Evolutionary conservation across 92 coral and sea anemone genomes (phyloP).

Genomic region (Parazoanthus swiftii): DNA sequence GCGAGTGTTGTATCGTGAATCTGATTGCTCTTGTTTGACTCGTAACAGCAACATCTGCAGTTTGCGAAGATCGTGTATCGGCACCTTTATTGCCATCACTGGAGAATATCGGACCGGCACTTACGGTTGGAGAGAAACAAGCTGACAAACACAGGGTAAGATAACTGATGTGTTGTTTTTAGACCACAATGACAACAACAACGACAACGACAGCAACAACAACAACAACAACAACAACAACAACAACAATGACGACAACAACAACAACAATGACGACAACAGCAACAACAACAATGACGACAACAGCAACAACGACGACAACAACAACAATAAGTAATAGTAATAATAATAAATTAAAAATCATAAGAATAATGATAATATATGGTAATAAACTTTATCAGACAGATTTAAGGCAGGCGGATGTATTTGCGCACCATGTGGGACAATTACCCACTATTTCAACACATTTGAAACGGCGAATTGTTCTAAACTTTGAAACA

Average conservation of each 20-base stretch:
- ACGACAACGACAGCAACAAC: background rate
- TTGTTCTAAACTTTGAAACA: too few species aligned
- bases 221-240: too few species aligned
- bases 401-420: too few species aligned
- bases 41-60: background rate
- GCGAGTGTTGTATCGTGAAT: too few species aligned
- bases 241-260: background rate
- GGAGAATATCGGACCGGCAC: constrained; percentile 1
- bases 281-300: background rate
- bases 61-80: background rate
- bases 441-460: too few species aligned
- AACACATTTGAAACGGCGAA: too few species aligned
- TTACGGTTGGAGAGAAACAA: background rate
- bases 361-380: too few species aligned
- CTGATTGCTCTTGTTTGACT: background rate
- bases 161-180: background rate
- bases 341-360: too few species aligned
- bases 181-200: background rate
- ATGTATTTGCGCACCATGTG: too few species aligned
- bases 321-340: too few species aligned
- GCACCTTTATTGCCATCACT: background rate
- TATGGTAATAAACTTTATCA: too few species aligned
- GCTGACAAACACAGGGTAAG: background rate
- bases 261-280: background rate
- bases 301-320: too few species aligned